Base-by-base conservation (phyloP, 1,140 invertebrate species). In the Heliconius congener region DNA sequence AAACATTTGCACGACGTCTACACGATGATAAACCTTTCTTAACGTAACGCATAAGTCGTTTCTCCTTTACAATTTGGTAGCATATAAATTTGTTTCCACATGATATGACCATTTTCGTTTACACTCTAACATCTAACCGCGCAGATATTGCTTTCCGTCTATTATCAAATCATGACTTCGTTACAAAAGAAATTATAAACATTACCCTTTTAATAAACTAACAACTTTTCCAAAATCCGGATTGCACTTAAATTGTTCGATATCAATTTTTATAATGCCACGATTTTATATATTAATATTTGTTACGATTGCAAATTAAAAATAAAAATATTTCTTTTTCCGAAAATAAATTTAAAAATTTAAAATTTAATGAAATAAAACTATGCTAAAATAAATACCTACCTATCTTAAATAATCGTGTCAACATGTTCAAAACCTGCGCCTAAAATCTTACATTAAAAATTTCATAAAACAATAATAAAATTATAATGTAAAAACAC, bases 401-500 rank as follows among this genome's bases (percentile, higher is more conserved):
- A 94, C 90, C 93, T 94, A 94, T 90, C 91, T 94, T 94, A 94
- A 94, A 94, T 93, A 93, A 93, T 90, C 92, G 90, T 91, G 85
- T 93, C 91, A 93, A 94, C 91, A 90, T 90, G 86, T 92, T 93
- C 89, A 91, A 91, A 93, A 91, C 89, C 90, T 89, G 91, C 84
- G 87, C 88, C 93, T 94, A 93, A 91, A 92, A 93, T 93, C 90
- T 94, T 92, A 93, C 84, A 93, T 89, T 94, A 86, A 85, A 87
- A 84, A 83, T 90, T 88, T 87, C 90, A 89, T 92, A 92, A 94
- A 94, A 94, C 92, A 94, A 94, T 93, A 93, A 94, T 94, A 94
- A 94, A 94, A 94, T 93, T 93, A 94, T 91, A 93, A 94, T 94
- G 91, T 92, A 93, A 94, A 94, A 94, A 94, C 93, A 93, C 91